Conservation (phyloP, 2,797 vertebrate genomes). For the Anabas testudineus region DNA sequence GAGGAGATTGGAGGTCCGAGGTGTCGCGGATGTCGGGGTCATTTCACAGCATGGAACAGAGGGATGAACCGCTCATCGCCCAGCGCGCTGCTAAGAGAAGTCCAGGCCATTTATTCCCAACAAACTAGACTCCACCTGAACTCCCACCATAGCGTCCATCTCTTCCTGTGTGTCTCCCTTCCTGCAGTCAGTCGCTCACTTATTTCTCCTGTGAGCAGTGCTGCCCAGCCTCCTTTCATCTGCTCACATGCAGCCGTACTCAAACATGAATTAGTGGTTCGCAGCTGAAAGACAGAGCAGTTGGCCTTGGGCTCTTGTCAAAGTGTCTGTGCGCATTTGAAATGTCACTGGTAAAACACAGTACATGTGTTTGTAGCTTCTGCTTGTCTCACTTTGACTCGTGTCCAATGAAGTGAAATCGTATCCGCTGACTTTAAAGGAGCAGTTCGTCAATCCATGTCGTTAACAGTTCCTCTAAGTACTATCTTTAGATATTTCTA, state of each 20-base stretch:
- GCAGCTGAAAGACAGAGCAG: constrained; percentile 23
- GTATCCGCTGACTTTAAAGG: not conserved
- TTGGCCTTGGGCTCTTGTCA: constrained; percentile 35
- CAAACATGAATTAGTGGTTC: constrained; percentile 36
- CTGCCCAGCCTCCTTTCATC: constrained; percentile 18
- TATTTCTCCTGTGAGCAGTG: not conserved
- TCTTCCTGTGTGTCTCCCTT: not conserved
- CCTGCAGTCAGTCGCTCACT: not conserved
- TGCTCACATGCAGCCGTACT: not conserved
- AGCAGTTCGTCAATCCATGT: not conserved
- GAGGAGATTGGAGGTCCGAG: constrained; percentile 31
- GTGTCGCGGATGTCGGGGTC: constrained; percentile 30
- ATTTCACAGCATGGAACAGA: constrained; percentile 19
- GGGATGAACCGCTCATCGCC: constrained; percentile 12
- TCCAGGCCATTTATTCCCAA: constrained; percentile 6
- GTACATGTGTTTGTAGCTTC: constrained; percentile 12
- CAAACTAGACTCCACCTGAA: constrained; percentile 4
- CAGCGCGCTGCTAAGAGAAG: constrained; percentile 8
- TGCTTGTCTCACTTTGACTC: constrained; percentile 2
- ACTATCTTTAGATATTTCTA: too few species aligned
- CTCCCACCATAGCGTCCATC: not conserved
- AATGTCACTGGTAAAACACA: constrained; percentile 23
- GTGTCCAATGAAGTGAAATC: not conserved
- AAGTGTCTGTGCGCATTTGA: constrained; percentile 30
- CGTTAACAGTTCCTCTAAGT: too few species aligned